Conservation (phyloP, 2,113 vertebrate genomes). For the Pseudonaja textilis region DNA sequence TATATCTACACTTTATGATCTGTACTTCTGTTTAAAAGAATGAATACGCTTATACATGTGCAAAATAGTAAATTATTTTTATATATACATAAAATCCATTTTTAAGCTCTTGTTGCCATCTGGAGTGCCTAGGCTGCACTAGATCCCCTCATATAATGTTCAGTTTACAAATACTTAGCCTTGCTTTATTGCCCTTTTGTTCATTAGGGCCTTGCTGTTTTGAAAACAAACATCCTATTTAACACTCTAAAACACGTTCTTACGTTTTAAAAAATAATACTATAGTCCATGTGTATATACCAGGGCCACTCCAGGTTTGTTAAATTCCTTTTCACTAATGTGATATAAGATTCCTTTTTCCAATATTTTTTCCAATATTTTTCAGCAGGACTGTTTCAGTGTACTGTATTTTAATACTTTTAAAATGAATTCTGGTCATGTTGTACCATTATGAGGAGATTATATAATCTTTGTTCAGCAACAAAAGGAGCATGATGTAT, state of each 20-base stretch:
- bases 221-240: background rate
- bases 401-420: background rate
- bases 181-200: background rate
- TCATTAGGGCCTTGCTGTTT: background rate
- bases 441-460: background rate
- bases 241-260: background rate
- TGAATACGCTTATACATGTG: background rate
- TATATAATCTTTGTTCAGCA: background rate
- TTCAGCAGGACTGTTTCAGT: background rate
- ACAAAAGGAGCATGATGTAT: background rate
- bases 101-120: background rate
- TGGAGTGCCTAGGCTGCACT: background rate
- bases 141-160: background rate
- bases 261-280: background rate
- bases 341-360: background rate
- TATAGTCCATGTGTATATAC: background rate
- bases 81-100: background rate
- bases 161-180: background rate
- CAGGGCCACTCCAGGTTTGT: background rate
- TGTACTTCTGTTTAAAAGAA: background rate
- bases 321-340: background rate
- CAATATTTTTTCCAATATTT: background rate
- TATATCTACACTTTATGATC: background rate
- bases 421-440: background rate
- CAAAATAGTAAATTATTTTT: background rate